Base-by-base conservation (phyloP, 2,113 vertebrate species). In the Lophochroa leadbeateri region DNA sequence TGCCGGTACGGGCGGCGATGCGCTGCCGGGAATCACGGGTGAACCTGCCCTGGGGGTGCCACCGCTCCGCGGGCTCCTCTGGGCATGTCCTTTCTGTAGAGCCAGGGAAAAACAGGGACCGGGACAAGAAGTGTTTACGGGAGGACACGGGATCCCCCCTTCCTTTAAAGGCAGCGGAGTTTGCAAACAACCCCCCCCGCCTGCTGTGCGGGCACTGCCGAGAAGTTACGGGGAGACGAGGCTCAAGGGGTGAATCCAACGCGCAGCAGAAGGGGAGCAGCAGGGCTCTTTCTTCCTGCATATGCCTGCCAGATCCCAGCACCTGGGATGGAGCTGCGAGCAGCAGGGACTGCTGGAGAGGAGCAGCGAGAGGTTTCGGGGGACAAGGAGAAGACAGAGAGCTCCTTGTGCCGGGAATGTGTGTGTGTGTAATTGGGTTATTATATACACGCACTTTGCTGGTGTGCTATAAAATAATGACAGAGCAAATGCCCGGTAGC, bases 401-500 rank as follows among this genome's bases (percentile, higher is more conserved):
- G 85, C 82, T 88, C 78, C 87, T 88, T 93, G 93, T 90, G 79
- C 82, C 6, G 88, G 83, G 87, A 63, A 50, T 33, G 82, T 13
- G 83, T 77, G 90, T 10, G 4, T 49, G 86, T 1, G 68, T 63
- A 82, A 79, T 31, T 10, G 80, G 79, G 79, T 78, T 93, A 65
- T 88, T 74, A 19, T 13, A 58, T n/a, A 46, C 71, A 12, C 16
- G 88, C 19, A 7, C 78, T 31, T 41, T 14, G 7, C 92, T 33
- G 8, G 29, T 7, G 72, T 44, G 93, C 92, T 68, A 3, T 52
- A 9, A 86, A 90, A 61, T 90, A 83, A 44, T 71, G 93, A 91
- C 69, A 72, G 31, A 90, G 69, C 52, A 23, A 96, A 57, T 61
- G 74, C 86, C 69, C 47, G 23, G 95, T 91, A 94, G 95, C 94